phyloP scores from a whole-genome alignment of 2,888 invertebrate species.

The Agrotis segetum region DNA sequence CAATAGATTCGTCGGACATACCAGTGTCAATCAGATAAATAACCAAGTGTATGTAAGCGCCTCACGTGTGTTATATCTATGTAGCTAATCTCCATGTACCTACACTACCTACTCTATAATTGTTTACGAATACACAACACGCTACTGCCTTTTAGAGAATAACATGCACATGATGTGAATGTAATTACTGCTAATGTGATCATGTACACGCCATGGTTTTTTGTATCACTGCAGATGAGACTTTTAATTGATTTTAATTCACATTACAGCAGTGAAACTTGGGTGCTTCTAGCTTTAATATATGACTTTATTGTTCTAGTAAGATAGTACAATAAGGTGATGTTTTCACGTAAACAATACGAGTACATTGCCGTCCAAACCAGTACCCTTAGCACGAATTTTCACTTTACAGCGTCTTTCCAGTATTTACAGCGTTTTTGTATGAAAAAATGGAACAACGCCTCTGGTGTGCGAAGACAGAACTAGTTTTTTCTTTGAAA shows the following conservation, averaged over 20 bases:
- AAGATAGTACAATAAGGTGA: background rate
- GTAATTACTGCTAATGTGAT: conserved; percentile 56
- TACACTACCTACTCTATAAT: conserved; percentile 50
- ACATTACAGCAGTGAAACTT: conserved; percentile 26
- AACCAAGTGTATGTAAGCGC: conserved; percentile 24
- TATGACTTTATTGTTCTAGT: background rate
- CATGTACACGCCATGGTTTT: conserved; percentile 46
- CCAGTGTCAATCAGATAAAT: conserved; percentile 10
- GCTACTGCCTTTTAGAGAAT: conserved; percentile 57
- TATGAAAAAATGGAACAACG: no score
- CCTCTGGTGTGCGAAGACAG: no score
- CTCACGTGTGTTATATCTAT: conserved; percentile 55
- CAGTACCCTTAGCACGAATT: no score
- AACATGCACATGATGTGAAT: conserved; percentile 59
- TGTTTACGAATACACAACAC: conserved; percentile 60
- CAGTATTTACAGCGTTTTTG: no score
- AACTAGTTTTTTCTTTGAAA: no score
- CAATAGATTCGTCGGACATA: background rate
- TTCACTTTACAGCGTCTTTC: no score
- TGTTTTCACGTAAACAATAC: background rate
- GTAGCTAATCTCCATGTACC: conserved; percentile 42
- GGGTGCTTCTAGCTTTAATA: background rate
- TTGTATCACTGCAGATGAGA: conserved; percentile 35
- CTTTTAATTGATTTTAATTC: conserved; percentile 30
- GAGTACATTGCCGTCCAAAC: background rate